These are phyloP conservation scores for Cephus pulcher DNA, from an alignment of 2,888 invertebrate species.

Conservation along the genomic window DNA sequence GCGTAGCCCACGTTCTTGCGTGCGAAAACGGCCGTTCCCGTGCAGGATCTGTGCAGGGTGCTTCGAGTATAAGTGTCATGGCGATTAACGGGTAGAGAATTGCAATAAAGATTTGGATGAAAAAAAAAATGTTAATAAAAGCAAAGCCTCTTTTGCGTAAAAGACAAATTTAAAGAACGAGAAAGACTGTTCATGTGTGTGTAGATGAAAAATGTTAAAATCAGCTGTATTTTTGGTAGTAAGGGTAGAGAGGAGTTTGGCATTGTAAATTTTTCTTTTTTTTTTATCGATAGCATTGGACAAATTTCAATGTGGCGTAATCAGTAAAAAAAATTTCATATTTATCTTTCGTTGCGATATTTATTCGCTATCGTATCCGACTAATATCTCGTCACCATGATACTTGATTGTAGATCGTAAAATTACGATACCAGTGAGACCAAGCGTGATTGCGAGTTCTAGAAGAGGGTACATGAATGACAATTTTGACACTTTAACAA, in stretches of 20 bases:
- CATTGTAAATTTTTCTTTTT: too few species aligned
- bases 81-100: not conserved
- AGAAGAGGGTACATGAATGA: not conserved
- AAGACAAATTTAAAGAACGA: too few species aligned
- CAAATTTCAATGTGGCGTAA: not conserved
- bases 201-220: not conserved
- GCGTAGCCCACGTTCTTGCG: not conserved
- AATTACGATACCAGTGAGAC: not conserved
- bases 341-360: not conserved
- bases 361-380: too few species aligned
- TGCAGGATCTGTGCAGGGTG: slow-evolving; percentile 4
- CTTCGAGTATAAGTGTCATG: not conserved
- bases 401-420: not conserved
- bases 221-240: not conserved
- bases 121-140: not conserved
- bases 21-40: slow-evolving; percentile 13
- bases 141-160: not conserved
- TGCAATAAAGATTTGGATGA: not conserved
- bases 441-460: not conserved
- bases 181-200: not conserved
- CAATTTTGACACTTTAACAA: not conserved
- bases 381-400: not conserved
- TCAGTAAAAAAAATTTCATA: too few species aligned
- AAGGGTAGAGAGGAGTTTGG: not conserved
- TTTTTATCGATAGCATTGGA: not conserved